Conservation (phyloP, 2,797 vertebrate species). For the Trachurus trachurus region DNA sequence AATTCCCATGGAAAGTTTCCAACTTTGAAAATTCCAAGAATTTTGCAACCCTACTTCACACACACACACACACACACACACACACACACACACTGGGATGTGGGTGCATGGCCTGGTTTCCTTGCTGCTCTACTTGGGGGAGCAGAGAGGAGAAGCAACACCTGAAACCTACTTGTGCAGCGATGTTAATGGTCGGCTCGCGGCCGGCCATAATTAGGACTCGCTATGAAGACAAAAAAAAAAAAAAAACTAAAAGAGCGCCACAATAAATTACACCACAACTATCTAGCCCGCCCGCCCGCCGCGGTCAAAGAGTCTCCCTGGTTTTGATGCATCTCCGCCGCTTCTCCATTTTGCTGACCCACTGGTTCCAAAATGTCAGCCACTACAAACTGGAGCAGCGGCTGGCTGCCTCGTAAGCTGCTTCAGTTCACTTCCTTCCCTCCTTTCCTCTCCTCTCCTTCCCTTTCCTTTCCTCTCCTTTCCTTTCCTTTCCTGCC, state of each 20-base stretch:
- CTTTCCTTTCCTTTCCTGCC: not conserved
- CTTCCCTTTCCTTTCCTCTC: not conserved
- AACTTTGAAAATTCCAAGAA: too few relatives aligned
- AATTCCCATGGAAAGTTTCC: too few relatives aligned
- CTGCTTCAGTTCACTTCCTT: constrained; percentile 37
- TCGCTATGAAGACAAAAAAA: not conserved
- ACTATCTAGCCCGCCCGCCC: constrained; percentile 4
- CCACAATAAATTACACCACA: constrained; percentile 54
- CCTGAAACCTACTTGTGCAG: constrained; percentile 50
- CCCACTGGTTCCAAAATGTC: constrained; percentile 85
- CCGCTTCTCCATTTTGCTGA: constrained; percentile 81
- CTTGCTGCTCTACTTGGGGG: constrained; percentile 31
- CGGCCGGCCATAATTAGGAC: constrained; percentile 49
- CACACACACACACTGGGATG: not conserved
- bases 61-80: not conserved
- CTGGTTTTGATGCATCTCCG: constrained; percentile 71
- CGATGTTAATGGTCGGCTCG: constrained; percentile 30
- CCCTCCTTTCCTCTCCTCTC: too few relatives aligned
- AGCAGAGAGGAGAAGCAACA: constrained; percentile 21
- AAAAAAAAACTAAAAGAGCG: not conserved
- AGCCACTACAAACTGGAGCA: constrained; percentile 80
- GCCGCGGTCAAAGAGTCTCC: constrained; percentile 53
- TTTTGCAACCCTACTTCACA: not conserved
- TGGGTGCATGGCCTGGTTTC: constrained; percentile 34
- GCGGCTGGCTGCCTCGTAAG: constrained; percentile 42